Evolutionary conservation across 2,888 invertebrate species (phyloP).

Genomic region (Parasteatoda lunata): DNA sequence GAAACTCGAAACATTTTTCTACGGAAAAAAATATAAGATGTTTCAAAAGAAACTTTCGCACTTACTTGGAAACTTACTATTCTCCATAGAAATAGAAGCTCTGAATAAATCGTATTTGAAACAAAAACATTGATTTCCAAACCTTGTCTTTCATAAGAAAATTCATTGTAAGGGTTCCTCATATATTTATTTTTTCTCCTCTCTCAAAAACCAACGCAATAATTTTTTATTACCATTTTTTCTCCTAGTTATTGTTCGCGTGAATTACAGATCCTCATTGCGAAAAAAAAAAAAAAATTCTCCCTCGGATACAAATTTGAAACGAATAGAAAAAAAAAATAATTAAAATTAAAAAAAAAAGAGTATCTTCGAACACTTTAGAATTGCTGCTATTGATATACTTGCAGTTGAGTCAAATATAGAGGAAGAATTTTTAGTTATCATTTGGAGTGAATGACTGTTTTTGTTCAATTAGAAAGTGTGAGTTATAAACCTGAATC

Average conservation of each 20-base stretch:
- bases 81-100: neutral
- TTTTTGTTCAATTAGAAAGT: conserved; percentile 65
- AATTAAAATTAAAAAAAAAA: conserved; percentile 10
- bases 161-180: conserved; percentile 11
- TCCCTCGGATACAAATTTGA: conserved; percentile 6
- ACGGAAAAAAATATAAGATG: no score
- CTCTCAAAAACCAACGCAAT: neutral
- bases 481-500: conserved; percentile 35
- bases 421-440: conserved; percentile 27
- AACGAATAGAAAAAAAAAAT: conserved; percentile 19
- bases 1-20: no score
- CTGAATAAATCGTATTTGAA: conserved; percentile 54
- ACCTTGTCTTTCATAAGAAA: conserved; percentile 54
- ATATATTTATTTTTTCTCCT: conserved; percentile 26
- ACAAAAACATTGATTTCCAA: conserved; percentile 47
- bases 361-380: conserved; percentile 6
- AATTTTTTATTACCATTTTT: conserved; percentile 1
- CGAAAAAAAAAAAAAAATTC: conserved; percentile 6
- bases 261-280: neutral
- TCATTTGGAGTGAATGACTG: conserved; percentile 50
- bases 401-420: conserved; percentile 11
- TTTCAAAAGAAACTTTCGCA: no score
- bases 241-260: neutral
- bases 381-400: neutral
- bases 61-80: no score